Evolutionary conservation across 2,797 vertebrate species (phyloP), one percentile per base, ranked within the genome.

Genomic region (Coilia nasus): DNA sequence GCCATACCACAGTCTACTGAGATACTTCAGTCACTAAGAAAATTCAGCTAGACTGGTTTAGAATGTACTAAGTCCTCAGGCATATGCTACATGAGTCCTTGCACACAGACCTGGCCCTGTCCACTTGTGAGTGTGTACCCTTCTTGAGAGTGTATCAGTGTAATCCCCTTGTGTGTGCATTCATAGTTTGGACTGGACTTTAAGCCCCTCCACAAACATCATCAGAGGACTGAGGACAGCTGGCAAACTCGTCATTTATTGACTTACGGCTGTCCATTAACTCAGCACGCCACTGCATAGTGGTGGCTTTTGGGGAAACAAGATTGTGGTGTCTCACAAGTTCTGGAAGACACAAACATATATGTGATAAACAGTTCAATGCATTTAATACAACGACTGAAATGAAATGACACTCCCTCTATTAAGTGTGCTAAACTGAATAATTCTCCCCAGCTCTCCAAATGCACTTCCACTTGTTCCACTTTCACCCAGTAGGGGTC

Each of bases 121-220:
- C 86, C 44, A 67, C 82, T 82, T 83, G 60, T 15, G 46, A 83
- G 25, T 81, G 84, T 83, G 82, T 78, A 41, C 11, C 31, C 60
- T 35, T 35, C 23, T 83, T 28, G 15, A 83, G 46, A 50, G 80
- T 25, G 78, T 81, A 25, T 25, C 15, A 46, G 46, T 81, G 81
- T 81, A 83, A 64, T 75, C 35, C 84, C 75, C 25, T 47, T 54
- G 15, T 78, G 19, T 78, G 25, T 80, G 64, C n/a, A 59, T 85
- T 82, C 80, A 31, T 17, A 31, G 82, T 85, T 83, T 87, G 25
- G 82, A 82, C 78, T 82, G 60, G 83, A 83, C 80, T 83, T 82
- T 84, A 85, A 85, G 83, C 84, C 84, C 62, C 21, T 85, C 41
- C 80, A 60, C 87, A 85, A 85, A 83, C 82, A 82, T 81, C 21